Percentiles rank a stretch among this genome's conserved stretches.
Evolutionary conservation across 2,888 invertebrate genomes (phyloP).

Genomic region (Hipparchia semele): DNA sequence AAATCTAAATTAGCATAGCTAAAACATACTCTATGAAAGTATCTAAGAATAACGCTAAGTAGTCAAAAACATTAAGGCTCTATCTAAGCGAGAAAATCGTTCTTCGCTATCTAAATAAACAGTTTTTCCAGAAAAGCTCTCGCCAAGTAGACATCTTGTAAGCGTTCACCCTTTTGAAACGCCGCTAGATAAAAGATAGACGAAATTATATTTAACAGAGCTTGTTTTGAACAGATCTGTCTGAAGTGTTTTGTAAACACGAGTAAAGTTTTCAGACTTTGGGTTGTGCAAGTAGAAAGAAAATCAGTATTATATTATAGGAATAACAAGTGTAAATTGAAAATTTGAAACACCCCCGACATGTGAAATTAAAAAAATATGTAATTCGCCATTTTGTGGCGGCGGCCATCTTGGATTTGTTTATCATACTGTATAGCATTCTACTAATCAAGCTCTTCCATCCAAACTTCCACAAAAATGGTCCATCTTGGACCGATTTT

Average conservation of each 20-base stretch:
- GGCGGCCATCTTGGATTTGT: no score
- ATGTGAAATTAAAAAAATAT: no score
- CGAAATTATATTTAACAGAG: not conserved
- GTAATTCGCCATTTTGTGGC: no score
- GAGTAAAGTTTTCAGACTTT: not conserved
- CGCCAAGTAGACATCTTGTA: conserved; percentile 4
- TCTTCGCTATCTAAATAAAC: conserved; percentile 9
- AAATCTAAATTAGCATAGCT: not conserved
- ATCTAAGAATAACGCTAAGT: not conserved
- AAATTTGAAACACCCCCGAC: no score
- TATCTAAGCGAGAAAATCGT: conserved; percentile 2
- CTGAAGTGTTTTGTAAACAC: not conserved
- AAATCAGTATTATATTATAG: not conserved
- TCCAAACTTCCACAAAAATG: no score
- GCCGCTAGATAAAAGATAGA: not conserved
- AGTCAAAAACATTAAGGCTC: not conserved
- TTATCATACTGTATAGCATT: no score
- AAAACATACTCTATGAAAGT: not conserved
- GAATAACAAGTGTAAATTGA: no score
- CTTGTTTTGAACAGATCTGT: not conserved
- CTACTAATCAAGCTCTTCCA: no score
- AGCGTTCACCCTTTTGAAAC: not conserved
- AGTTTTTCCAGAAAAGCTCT: conserved; percentile 5
- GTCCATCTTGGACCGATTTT: no score
- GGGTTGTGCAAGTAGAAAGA: not conserved